Percentiles rank a stretch among this genome's conserved stretches.
Conservation (phyloP, 2,797 vertebrate species). For the Microctenopoma lineatum region DNA sequence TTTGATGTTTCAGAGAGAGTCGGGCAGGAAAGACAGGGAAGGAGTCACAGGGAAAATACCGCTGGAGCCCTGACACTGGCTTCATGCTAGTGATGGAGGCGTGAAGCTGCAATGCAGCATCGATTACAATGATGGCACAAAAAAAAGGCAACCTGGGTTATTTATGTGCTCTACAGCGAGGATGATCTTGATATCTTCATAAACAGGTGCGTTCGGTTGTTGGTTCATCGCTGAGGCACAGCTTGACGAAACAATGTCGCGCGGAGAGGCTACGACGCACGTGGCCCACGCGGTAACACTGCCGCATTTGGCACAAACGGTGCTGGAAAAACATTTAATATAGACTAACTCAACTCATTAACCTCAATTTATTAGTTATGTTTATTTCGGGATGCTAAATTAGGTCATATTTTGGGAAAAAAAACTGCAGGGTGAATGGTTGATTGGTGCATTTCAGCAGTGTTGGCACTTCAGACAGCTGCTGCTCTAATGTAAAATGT, state of each 20-base stretch:
- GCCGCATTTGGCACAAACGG: not conserved
- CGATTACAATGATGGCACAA: too few relatives aligned
- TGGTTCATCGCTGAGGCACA: too few relatives aligned
- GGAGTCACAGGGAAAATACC: too few relatives aligned
- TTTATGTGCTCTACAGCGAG: too few relatives aligned
- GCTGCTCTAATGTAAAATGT: not conserved
- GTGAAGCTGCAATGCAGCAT: too few relatives aligned
- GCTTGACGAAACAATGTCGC: not conserved
- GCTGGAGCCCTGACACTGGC: too few relatives aligned
- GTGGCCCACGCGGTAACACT: not conserved
- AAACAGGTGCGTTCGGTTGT: not conserved
- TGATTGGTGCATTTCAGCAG: not conserved
- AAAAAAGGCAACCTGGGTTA: too few relatives aligned
- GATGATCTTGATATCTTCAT: not conserved
- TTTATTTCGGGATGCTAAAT: conserved; percentile 18
- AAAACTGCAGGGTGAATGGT: not conserved
- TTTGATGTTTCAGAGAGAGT: too few relatives aligned
- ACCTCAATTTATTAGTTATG: not conserved
- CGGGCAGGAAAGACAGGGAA: too few relatives aligned
- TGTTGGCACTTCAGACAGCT: conserved; percentile 7
- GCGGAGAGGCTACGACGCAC: not conserved
- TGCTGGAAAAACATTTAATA: conserved; percentile 9
- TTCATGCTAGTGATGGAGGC: too few relatives aligned
- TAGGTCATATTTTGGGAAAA: not conserved
- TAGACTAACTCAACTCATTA: not conserved